Conservation (phyloP, 2,113 vertebrate species). For the Serinus canaria region DNA sequence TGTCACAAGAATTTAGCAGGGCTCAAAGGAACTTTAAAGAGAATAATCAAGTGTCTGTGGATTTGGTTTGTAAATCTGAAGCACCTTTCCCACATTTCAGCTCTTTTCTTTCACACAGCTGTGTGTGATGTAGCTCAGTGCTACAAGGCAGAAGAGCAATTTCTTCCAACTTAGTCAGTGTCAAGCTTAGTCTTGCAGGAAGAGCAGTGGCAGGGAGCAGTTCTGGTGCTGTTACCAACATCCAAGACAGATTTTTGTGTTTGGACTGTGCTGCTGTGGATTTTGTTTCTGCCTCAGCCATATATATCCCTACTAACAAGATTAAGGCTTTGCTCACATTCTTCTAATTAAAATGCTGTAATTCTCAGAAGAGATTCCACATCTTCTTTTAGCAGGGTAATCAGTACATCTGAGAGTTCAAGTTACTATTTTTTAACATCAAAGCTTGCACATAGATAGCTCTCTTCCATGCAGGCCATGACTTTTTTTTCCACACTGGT, state of each 20-base stretch:
- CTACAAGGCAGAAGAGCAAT: neutral
- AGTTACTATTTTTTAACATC: neutral
- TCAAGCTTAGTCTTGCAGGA: neutral
- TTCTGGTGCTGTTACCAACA: neutral
- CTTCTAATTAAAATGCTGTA: slow-evolving; percentile 33
- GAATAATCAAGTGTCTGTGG: neutral
- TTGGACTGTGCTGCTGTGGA: neutral
- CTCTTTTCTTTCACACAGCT: neutral
- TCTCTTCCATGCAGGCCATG: neutral
- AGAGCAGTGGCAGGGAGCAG: neutral
- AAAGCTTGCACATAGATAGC: neutral
- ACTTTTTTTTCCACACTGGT: neutral
- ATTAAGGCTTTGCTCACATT: slow-evolving; percentile 23
- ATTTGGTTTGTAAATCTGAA: neutral
- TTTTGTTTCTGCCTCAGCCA: neutral
- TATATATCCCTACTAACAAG: slow-evolving; percentile 1
- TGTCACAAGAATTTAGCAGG: neutral
- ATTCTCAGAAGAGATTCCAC: slow-evolving; percentile 1
- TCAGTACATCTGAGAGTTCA: neutral
- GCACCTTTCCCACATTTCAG: neutral
- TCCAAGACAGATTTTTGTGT: neutral
- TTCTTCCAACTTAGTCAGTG: neutral
- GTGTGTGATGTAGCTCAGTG: neutral
- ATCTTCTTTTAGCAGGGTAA: neutral
- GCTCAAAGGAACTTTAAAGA: neutral